Base-by-base conservation (phyloP, 2,113 vertebrate species). In the Zapornia atra region DNA sequence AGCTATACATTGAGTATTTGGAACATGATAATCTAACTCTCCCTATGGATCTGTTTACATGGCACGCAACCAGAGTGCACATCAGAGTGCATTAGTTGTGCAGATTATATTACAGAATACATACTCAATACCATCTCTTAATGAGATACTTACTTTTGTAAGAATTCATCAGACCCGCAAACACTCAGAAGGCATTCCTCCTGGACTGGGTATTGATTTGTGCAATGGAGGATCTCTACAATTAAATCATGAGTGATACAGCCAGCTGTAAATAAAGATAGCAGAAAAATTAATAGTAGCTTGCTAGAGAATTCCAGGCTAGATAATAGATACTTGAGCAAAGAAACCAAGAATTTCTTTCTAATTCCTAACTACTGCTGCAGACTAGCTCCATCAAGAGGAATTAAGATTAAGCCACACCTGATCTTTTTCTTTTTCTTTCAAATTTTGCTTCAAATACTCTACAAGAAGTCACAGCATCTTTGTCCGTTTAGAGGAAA, bases 251-350 rank as follows among this genome's bases (percentile, higher is more conserved):
- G 92, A 92, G 97, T 97, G 88, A 94, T 96, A 92, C 83, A 97
- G 83, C 96, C 95, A 94, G 97, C 98, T 98, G 95, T 87, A 98
- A 97, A 96, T 72, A 97, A 97, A 97, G 72, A 87, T 77, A 91
- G 95, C 86, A 86, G 84, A 93, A 85, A 87, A 93, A 94, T 96
- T 84, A 96, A 75, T 70, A 95, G 68, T 16, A 95, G 65, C 29
- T 86, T 94, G 57, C 73, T 44, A n/a, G 31, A 96, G 82, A 92
- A 93, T 73, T 95, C n/a, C 51, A 59, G 76, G 51, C 40, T 86
- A 56, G 3, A 36, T 48, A 48, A 20, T 24, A 51, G 3, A 36
- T 48, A 48, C 20, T 28, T 31, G 28, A 82, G 59, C 31, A 94
- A 82, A 86, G 63, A 83, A 96, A 92, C 48, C 22, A 29, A 85